Evolutionary conservation across 2,888 invertebrate species (phyloP).

Genomic region (Ligdia adustata): DNA sequence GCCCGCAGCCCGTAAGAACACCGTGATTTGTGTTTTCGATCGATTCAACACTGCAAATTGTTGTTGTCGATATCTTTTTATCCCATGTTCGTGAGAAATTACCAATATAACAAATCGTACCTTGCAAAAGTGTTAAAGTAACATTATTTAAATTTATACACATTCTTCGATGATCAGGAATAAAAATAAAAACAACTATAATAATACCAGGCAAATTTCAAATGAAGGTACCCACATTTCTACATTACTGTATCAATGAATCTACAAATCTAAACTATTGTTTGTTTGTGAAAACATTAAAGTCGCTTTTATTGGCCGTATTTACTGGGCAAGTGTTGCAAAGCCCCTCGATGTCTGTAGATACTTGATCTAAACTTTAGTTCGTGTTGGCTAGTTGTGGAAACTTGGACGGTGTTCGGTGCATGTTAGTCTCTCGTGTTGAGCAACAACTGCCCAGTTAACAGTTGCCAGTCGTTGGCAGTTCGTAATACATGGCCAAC

Average conservation of each 20-base stretch:
- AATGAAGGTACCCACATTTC: conserved; percentile 4
- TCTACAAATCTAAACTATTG: not conserved
- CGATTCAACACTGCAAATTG: conserved; percentile 36
- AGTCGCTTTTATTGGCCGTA: conserved; percentile 1
- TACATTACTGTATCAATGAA: not conserved
- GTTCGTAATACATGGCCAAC: conserved; percentile 30
- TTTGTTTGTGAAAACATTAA: not conserved
- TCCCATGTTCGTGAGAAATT: conserved; percentile 65
- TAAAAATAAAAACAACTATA: not conserved
- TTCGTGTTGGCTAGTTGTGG: conserved; percentile 33
- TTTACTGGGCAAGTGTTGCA: conserved; percentile 42
- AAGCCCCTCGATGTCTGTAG: conserved; percentile 53
- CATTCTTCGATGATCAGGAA: no score
- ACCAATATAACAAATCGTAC: no score
- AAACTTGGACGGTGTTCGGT: conserved; percentile 34
- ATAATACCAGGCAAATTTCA: not conserved
- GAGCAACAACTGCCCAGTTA: conserved; percentile 35
- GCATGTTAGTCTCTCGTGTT: conserved; percentile 29
- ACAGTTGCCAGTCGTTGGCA: conserved; percentile 30
- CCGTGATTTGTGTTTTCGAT: conserved; percentile 58
- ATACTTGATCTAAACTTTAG: conserved; percentile 35
- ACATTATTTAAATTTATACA: no score
- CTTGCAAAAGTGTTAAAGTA: no score
- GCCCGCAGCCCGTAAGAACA: conserved; percentile 65
- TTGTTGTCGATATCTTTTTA: conserved; percentile 49